A percentile compares a stretch with the other conserved stretches of the same genome.
Evolutionary conservation across 2,797 vertebrate species (phyloP).

Genomic region (Nyctibius grandis): DNA sequence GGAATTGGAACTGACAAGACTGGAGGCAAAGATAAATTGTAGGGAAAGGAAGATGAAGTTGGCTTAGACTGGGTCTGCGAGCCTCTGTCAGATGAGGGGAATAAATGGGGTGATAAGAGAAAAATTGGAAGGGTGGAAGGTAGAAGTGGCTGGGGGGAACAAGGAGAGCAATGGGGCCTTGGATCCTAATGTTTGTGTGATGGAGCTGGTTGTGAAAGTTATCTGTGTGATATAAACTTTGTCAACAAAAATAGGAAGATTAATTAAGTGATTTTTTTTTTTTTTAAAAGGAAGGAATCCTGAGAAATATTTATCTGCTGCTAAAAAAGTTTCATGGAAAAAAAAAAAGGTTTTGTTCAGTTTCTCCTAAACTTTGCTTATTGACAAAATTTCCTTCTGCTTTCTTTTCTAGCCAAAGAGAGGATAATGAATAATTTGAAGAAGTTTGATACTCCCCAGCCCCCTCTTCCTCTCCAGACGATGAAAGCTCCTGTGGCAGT

Average conservation of each 20-base stretch:
- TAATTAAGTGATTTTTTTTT: neutral
- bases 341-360: neutral
- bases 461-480: constrained; percentile 73
- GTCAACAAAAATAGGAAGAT: neutral
- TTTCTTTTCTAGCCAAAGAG: constrained; percentile 80
- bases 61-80: neutral
- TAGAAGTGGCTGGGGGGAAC: neutral
- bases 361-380: neutral
- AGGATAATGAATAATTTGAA: constrained; percentile 87
- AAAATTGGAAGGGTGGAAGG: neutral
- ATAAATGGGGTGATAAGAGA: neutral
- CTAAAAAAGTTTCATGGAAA: neutral
- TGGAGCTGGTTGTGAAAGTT: neutral
- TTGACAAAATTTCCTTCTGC: neutral
- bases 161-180: neutral
- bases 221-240: neutral
- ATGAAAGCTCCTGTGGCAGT: constrained; percentile 85
- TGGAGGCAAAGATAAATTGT: neutral
- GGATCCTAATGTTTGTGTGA: neutral
- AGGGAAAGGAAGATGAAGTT: neutral
- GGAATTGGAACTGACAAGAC: neutral
- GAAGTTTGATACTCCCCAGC: constrained; percentile 83
- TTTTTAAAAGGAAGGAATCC: neutral
- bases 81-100: neutral
- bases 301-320: neutral